Conservation (phyloP, 2,797 vertebrate genomes). For the Macrochelys suwanniensis region DNA sequence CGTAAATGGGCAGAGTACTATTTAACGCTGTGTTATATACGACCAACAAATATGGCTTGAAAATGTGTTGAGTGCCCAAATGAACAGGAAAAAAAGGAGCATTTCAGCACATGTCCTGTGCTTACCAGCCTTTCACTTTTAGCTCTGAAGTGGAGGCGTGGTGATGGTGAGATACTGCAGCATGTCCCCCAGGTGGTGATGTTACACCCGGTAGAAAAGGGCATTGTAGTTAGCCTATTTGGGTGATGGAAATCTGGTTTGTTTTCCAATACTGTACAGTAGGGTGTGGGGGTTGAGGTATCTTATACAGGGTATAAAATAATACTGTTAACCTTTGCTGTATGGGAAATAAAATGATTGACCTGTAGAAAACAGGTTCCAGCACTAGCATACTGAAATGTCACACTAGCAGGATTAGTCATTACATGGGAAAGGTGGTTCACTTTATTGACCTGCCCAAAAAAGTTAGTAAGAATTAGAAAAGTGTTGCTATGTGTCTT, state of each 20-base stretch:
- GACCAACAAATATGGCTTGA: conserved; percentile 22
- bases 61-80: neutral
- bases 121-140: neutral
- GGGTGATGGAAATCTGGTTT: neutral
- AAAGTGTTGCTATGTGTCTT: neutral
- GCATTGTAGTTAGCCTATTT: neutral
- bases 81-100: neutral
- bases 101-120: neutral
- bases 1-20: conserved; percentile 12
- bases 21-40: neutral
- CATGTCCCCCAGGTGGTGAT: neutral
- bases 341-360: neutral
- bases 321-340: fast-evolving
- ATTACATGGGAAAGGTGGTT: neutral
- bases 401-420: neutral
- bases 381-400: neutral
- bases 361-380: neutral
- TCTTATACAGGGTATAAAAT: neutral
- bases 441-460: neutral
- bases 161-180: fast-evolving
- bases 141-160: neutral
- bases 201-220: neutral
- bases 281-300: fast-evolving
- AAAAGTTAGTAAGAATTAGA: neutral
- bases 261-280: neutral